Conservation (phyloP, 1,140 invertebrate genomes). For the Aphaenogaster floridana region DNA sequence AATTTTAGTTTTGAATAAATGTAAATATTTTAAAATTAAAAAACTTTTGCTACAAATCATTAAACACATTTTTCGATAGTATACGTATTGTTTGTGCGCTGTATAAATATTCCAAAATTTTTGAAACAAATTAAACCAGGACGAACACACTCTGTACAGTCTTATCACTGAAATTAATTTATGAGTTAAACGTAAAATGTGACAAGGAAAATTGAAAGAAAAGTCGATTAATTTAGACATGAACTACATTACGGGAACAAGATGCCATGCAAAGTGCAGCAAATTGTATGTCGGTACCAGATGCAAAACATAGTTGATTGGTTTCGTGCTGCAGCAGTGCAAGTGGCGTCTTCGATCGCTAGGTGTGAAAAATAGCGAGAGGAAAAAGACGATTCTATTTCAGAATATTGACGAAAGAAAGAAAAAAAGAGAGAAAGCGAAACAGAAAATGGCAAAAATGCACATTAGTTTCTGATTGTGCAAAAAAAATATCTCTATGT, state of each 20-base stretch:
- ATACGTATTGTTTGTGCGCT: too few species aligned
- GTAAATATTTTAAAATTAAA: neutral
- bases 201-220: conserved; percentile 17
- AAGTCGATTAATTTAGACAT: conserved; percentile 34
- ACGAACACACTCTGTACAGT: neutral
- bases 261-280: conserved; percentile 68
- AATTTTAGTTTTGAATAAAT: neutral
- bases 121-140: neutral
- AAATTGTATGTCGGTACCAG: conserved; percentile 79
- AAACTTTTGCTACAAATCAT: neutral
- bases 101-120: neutral
- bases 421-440: neutral
- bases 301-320: conserved; percentile 71
- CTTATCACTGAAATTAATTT: neutral
- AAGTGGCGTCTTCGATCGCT: conserved; percentile 43
- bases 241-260: conserved; percentile 42
- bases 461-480: neutral
- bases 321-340: conserved; percentile 43
- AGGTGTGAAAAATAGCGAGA: conserved; percentile 17
- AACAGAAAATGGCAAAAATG: conserved; percentile 7
- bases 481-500: neutral
- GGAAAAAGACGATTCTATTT: conserved; percentile 39
- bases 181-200: conserved; percentile 10
- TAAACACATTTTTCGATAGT: neutral
- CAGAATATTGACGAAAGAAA: neutral